Conservation (phyloP, 2,888 invertebrate genomes). For the Arge pagana region DNA sequence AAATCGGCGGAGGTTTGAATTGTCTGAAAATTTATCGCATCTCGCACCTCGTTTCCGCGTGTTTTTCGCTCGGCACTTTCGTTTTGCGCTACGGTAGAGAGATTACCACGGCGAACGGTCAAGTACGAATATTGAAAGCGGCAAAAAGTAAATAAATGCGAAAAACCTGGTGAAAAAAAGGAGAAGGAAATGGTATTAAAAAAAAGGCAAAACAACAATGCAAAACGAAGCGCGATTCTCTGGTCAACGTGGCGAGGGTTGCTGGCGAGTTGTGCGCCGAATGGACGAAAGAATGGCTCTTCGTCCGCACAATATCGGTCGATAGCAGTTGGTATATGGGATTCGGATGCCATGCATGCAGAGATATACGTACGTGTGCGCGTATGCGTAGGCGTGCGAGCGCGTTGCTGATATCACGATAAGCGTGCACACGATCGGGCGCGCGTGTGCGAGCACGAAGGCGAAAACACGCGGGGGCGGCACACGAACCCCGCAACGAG, state of each 20-base stretch:
- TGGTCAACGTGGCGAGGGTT: not conserved
- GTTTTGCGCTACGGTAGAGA: too few relatives aligned
- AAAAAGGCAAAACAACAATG: not conserved
- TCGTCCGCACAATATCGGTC: conserved; percentile 16
- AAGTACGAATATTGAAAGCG: too few relatives aligned
- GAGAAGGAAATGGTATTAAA: not conserved
- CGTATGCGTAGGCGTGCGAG: not conserved
- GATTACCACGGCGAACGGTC: too few relatives aligned
- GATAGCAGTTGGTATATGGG: conserved; percentile 9
- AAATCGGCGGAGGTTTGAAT: too few relatives aligned
- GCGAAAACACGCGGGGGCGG: conserved; percentile 10
- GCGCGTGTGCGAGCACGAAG: conserved; percentile 12
- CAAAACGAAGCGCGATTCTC: not conserved
- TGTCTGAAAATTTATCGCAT: too few relatives aligned
- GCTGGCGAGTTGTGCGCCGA: conserved; percentile 4
- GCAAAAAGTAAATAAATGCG: too few relatives aligned
- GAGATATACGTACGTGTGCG: not conserved
- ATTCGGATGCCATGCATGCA: too few relatives aligned
- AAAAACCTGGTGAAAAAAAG: not conserved
- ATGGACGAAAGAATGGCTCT: conserved; percentile 27
- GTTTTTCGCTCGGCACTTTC: too few relatives aligned
- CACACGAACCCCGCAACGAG: not conserved
- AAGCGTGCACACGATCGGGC: conserved; percentile 15
- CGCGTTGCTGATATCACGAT: not conserved
- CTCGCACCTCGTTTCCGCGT: too few relatives aligned